Conservation (phyloP, 2,797 vertebrate species). For the Halcyon badia region DNA sequence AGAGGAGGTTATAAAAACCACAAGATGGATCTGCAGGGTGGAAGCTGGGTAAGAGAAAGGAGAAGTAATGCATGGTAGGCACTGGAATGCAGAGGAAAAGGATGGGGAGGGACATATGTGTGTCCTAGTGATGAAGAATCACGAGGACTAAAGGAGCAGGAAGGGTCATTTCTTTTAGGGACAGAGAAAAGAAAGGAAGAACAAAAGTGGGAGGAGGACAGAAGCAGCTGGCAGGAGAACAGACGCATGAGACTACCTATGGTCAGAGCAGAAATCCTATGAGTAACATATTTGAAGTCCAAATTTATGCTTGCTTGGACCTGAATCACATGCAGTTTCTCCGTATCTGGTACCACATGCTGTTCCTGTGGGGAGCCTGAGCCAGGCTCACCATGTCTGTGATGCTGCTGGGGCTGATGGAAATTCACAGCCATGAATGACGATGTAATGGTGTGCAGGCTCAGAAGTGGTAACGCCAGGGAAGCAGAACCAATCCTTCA, state of each 20-base stretch:
- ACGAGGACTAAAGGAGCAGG: background rate
- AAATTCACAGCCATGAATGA: rapidly evolving
- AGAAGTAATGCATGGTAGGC: background rate
- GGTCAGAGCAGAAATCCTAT: background rate
- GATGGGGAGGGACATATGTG: background rate
- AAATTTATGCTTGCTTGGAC: background rate
- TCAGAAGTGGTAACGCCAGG: background rate
- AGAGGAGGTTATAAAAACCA: background rate
- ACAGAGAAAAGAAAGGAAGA: background rate
- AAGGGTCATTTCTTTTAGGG: background rate
- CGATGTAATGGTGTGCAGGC: background rate
- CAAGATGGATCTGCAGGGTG: background rate
- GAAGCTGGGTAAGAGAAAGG: background rate
- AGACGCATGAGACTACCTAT: background rate
- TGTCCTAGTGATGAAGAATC: background rate
- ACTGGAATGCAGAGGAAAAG: background rate
- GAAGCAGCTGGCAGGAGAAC: background rate
- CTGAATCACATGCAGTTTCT: background rate
- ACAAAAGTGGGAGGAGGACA: background rate
- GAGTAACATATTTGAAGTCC: background rate
- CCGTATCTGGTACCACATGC: background rate
- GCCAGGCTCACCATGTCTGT: background rate
- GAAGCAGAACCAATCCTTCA: background rate
- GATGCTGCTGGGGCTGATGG: background rate
- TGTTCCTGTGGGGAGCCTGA: background rate